Percentiles rank a stretch among this genome's conserved stretches.
Conservation (phyloP, 2,797 vertebrate species). For the Syngnathus rostellatus region DNA sequence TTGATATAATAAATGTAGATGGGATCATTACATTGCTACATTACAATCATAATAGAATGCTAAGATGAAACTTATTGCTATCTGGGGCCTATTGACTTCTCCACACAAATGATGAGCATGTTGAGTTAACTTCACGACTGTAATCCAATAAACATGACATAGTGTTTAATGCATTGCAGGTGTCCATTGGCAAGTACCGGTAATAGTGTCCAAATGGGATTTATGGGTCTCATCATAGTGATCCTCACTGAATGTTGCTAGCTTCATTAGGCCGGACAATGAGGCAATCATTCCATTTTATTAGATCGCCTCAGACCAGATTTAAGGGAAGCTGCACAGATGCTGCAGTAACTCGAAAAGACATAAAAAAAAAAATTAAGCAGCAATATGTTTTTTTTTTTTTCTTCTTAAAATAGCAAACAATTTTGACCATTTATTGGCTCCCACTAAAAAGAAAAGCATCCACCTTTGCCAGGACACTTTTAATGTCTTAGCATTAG, state of each 20-base stretch:
- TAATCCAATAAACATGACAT: constrained; percentile 8
- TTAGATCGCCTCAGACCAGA: constrained; percentile 1
- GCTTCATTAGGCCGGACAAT: constrained; percentile 3
- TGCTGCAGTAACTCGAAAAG: neutral
- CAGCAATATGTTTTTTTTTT: neutral
- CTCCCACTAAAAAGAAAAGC: no score
- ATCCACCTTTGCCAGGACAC: no score
- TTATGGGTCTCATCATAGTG: neutral
- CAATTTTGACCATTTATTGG: neutral
- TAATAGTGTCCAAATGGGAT: constrained; percentile 3
- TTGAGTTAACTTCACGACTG: neutral
- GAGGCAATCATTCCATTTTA: constrained; percentile 5
- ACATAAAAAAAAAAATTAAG: neutral
- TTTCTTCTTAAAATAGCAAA: neutral
- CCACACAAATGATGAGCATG: constrained; percentile 4
- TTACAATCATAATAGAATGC: neutral
- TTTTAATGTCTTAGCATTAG: no score
- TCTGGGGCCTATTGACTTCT: neutral
- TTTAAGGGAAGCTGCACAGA: neutral
- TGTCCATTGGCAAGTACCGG: neutral
- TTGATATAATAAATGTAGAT: neutral
- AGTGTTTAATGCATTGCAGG: neutral
- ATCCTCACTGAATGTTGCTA: neutral
- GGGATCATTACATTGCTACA: neutral
- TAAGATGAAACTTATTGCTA: neutral